A percentile compares a stretch with the other conserved stretches of the same genome.
Conservation (phyloP, 2,888 invertebrate species). For the Autographa gamma region DNA sequence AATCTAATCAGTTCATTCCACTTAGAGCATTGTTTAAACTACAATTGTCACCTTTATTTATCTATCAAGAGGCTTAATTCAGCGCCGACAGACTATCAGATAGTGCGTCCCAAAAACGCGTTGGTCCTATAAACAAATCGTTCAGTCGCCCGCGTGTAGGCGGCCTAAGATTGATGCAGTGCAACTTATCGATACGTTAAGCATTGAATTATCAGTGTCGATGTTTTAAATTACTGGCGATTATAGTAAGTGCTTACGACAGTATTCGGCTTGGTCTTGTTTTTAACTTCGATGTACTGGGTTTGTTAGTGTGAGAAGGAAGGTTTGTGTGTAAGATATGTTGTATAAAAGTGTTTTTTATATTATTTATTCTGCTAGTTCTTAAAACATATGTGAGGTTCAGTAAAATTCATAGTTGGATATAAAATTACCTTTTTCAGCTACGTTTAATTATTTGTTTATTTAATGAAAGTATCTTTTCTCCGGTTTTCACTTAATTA, state of each 20-base stretch:
- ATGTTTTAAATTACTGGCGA: constrained; percentile 40
- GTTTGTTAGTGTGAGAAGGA: neutral
- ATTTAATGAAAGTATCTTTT: no score
- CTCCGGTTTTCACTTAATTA: no score
- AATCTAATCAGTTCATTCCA: constrained; percentile 16
- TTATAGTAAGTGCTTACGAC: constrained; percentile 42
- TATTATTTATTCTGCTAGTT: no score
- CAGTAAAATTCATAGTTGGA: no score
- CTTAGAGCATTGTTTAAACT: constrained; percentile 17
- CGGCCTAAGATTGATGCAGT: constrained; percentile 31
- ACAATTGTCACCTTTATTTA: constrained; percentile 38
- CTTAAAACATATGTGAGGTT: no score
- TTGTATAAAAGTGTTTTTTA: no score
- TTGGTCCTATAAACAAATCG: constrained; percentile 52
- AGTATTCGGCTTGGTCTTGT: constrained; percentile 24
- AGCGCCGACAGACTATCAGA: constrained; percentile 51
- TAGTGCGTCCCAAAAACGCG: constrained; percentile 50
- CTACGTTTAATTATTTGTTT: no score
- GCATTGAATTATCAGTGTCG: constrained; percentile 39
- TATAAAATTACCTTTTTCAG: no score
- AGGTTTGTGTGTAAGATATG: neutral
- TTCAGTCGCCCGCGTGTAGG: constrained; percentile 39
- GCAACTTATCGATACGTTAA: constrained; percentile 41
- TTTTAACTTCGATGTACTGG: constrained; percentile 13
- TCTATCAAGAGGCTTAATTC: constrained; percentile 51